Base-by-base conservation (phyloP, 2,888 invertebrate genomes). In the Lasioglossum pauxillum region DNA sequence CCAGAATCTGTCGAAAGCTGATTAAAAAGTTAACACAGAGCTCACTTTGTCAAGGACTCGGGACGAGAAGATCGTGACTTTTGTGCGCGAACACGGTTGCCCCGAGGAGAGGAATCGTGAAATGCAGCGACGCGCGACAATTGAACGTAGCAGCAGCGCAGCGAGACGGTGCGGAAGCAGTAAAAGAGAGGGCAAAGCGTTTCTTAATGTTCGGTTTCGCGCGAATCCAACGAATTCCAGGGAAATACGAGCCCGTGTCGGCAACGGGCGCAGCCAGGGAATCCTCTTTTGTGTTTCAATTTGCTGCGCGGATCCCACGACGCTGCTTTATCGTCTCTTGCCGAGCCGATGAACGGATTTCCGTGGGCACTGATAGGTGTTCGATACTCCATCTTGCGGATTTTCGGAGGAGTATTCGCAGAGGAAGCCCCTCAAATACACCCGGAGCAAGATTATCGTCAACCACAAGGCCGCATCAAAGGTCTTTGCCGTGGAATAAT, bases 141-240 rank as follows among this genome's bases (percentile, higher is more conserved):
- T 35, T 74, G 60, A 57, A 73, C n/a, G 60, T 27, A 12, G 46
- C 73, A 12, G 46, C 73, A 12, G 60, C 73, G 35, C 35, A 12
- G 60, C 73, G 19, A 16, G 44, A 67, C 19, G 44, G 16, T n/a
- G 23, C 23, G 75, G 60, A 12, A 67, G 57, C 69, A 16, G 73
- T 69, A 38, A 44, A 35, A 73, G 69, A 74, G 44, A 69, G 8
- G 53, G 72, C 71, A 75, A 81, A 76, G 76, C 71, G 75, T 80
- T 80, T 75, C 80, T 80, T 80, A 80, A 80, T 75, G 80, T 75
- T 80, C 64, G 75, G 69, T 46, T 75, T 41, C 27, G 31, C 2
- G 31, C 41, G 76, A 16, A 76, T 67, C 64, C 76, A 16, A 31
- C 64, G 64, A 19, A 76, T 76, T 46, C 44, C 35, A 27, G 44